Conservation (phyloP, 2,888 invertebrate species). For the Pseudococcus jackbeardsleyi region DNA sequence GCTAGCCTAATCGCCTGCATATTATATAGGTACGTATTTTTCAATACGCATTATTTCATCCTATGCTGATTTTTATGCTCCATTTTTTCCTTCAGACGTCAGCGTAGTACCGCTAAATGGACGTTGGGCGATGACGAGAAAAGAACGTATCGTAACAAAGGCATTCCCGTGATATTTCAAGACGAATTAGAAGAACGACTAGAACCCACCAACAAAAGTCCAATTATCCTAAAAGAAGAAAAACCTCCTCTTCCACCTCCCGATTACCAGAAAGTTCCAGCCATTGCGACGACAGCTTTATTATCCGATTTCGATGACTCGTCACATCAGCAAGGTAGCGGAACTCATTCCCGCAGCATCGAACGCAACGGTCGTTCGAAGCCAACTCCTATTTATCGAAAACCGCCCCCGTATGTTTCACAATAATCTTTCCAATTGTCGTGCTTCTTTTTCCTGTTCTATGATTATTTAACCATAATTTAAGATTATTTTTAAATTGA, state of each 20-base stretch:
- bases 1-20: slow-evolving; percentile 91
- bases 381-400: slow-evolving; percentile 91
- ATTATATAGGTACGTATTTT: slow-evolving; percentile 76
- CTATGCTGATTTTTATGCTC: not conserved
- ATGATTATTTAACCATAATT: slow-evolving; percentile 22
- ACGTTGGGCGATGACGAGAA: slow-evolving; percentile 82
- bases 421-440: slow-evolving; percentile 78
- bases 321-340: slow-evolving; percentile 88
- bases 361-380: slow-evolving; percentile 76
- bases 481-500: slow-evolving; percentile 9
- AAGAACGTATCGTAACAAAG: slow-evolving; percentile 85
- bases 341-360: slow-evolving; percentile 71
- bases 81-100: slow-evolving; percentile 70
- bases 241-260: slow-evolving; percentile 92
- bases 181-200: slow-evolving; percentile 96
- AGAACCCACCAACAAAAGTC: slow-evolving; percentile 89
- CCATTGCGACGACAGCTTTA: slow-evolving; percentile 70
- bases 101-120: slow-evolving; percentile 83
- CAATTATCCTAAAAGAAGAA: slow-evolving; percentile 94
- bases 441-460: slow-evolving; percentile 28
- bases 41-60: not conserved
- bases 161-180: slow-evolving; percentile 95
- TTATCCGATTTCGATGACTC: slow-evolving; percentile 73
- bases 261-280: slow-evolving; percentile 76
- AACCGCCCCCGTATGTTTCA: slow-evolving; percentile 97